A percentile compares a stretch with the other conserved stretches of the same genome.
Conservation (phyloP, 2,113 vertebrate species). For the Calidris pugnax region DNA sequence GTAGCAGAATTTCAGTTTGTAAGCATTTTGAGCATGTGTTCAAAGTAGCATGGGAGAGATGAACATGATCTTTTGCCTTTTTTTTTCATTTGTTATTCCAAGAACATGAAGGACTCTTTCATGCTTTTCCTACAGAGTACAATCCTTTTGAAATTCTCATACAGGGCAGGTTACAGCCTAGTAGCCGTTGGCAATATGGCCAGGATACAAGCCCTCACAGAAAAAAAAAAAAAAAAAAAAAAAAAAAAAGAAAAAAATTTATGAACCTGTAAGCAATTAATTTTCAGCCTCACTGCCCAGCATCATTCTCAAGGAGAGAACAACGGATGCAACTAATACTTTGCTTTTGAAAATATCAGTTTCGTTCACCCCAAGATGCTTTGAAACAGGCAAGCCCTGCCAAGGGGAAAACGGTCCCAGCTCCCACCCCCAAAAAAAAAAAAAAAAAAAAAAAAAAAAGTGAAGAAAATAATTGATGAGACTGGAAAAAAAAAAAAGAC, state of each 20-base stretch:
- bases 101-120: constrained; percentile 19
- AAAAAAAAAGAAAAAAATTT: not conserved
- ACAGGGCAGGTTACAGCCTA: not conserved
- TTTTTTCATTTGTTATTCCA: constrained; percentile 17
- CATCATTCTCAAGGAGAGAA: not conserved
- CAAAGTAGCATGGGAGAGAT: constrained; percentile 1
- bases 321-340: not conserved
- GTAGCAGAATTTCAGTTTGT: not conserved
- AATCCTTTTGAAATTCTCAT: constrained; percentile 32
- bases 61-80: not conserved
- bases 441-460: not conserved
- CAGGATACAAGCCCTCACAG: not conserved
- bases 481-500: not conserved
- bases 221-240: too few species aligned
- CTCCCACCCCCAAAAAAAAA: not conserved
- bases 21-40: constrained; percentile 23
- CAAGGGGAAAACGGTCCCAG: not conserved
- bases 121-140: not conserved
- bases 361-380: not conserved
- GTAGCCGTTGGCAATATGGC: not conserved
- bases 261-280: not conserved
- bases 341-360: not conserved
- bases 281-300: constrained; percentile 14
- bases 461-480: constrained; percentile 2
- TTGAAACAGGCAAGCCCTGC: not conserved